phyloP scores from a whole-genome alignment of 2,113 vertebrate species.

The Panthera uncia region DNA sequence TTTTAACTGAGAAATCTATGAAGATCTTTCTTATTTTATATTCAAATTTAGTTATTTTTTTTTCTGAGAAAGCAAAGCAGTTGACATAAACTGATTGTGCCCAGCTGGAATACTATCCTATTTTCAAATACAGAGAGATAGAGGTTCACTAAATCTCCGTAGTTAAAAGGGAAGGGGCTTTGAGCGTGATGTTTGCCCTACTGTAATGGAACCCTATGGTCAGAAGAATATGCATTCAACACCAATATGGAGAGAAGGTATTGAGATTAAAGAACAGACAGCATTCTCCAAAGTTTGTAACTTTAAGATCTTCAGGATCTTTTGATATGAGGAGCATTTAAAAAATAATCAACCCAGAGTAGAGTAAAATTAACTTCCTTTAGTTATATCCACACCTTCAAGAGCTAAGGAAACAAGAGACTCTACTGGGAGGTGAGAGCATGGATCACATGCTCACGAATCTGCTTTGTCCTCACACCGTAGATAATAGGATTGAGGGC shows the following conservation, averaged over 20 bases:
- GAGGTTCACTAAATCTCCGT: not conserved
- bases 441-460: not conserved
- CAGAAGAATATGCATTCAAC: not conserved
- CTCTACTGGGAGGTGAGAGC: not conserved
- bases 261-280: not conserved
- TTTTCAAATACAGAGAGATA: not conserved
- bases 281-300: not conserved
- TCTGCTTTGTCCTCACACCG: conserved; percentile 28
- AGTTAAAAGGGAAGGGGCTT: not conserved
- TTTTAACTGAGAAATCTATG: not conserved
- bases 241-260: not conserved
- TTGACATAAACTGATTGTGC: not conserved
- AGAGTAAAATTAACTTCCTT: not conserved
- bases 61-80: not conserved
- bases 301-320: not conserved
- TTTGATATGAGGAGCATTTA: not conserved
- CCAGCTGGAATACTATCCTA: not conserved
- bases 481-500: conserved; percentile 68
- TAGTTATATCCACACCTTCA: accelerated
- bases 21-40: not conserved
- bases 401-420: not conserved
- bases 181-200: accelerated
- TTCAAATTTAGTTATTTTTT: not conserved
- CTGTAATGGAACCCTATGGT: not conserved
- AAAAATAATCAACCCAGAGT: not conserved